Evolutionary conservation across 2,888 invertebrate genomes (phyloP).

Genomic region (Axea sp.): DNA sequence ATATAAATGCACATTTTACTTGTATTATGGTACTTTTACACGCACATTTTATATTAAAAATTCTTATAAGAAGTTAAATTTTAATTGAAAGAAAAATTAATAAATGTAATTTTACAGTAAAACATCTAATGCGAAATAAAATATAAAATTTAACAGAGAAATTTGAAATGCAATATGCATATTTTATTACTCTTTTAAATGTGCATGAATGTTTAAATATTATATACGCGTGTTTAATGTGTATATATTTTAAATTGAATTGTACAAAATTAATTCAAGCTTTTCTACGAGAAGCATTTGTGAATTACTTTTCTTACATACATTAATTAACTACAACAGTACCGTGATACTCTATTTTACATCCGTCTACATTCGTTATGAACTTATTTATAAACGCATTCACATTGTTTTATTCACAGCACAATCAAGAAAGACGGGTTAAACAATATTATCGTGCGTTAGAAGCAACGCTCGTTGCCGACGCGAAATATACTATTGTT

Average conservation of each 20-base stretch:
- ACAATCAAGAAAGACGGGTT: conserved; percentile 2
- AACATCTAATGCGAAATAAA: neutral
- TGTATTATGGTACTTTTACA: too few species aligned
- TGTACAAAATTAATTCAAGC: neutral
- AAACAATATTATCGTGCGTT: neutral
- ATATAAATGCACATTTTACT: too few species aligned
- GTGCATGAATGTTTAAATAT: conserved; percentile 2
- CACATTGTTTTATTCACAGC: conserved; percentile 42
- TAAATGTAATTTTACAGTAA: neutral
- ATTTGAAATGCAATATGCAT: neutral
- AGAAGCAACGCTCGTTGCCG: conserved; percentile 11
- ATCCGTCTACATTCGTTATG: conserved; percentile 26
- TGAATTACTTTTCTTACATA: conserved; percentile 22
- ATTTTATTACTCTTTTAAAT: neutral
- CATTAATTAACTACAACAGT: conserved; percentile 37
- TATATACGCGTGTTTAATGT: neutral
- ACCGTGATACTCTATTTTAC: conserved; percentile 12
- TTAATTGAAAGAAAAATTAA: too few species aligned
- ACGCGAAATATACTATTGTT: conserved; percentile 45
- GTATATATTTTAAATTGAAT: neutral
- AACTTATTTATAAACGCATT: conserved; percentile 24
- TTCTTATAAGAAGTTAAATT: too few species aligned
- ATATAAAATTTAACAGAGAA: neutral
- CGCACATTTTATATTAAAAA: too few species aligned
- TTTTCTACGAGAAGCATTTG: neutral